Evolutionary conservation across 1,140 invertebrate genomes (phyloP).

Genomic region (Euwallacea similis): DNA sequence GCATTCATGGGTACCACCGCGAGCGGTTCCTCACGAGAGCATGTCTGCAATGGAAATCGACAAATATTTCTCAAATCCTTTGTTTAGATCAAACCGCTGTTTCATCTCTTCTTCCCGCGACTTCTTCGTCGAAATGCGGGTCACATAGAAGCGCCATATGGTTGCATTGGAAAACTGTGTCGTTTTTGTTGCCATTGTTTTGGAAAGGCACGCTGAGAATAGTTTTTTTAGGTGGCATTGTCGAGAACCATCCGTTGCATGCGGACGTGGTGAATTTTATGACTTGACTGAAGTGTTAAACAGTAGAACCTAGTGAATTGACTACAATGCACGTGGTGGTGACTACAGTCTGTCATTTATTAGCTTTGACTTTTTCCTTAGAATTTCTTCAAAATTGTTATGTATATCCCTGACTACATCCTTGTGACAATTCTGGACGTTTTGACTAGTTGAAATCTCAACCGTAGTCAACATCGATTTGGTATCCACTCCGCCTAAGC

Average conservation of each 20-base stretch:
- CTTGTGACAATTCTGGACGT: too few species aligned
- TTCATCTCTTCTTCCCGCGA: not conserved
- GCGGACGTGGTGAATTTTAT: not conserved
- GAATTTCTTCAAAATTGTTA: too few species aligned
- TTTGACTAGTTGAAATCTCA: too few species aligned
- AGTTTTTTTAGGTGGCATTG: not conserved
- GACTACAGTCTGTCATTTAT: too few species aligned
- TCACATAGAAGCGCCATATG: not conserved
- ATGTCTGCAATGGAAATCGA: slow-evolving; percentile 9
- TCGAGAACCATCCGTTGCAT: not conserved
- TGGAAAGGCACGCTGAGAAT: not conserved
- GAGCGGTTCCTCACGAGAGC: slow-evolving; percentile 3
- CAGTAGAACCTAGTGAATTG: too few species aligned
- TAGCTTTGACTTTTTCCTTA: too few species aligned
- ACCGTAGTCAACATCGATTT: too few species aligned
- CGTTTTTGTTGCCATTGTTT: not conserved
- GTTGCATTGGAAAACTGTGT: not conserved
- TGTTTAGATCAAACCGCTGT: not conserved
- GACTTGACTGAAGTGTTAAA: not conserved
- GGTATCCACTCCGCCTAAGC: too few species aligned
- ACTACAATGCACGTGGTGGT: too few species aligned
- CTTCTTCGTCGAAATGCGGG: not conserved
- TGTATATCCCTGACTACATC: too few species aligned
- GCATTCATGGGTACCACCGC: slow-evolving; percentile 20
- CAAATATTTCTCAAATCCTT: slow-evolving; percentile 4